phyloP scores from a whole-genome alignment of 2,888 invertebrate genomes.

The Lepidocyrtoides sp. region DNA sequence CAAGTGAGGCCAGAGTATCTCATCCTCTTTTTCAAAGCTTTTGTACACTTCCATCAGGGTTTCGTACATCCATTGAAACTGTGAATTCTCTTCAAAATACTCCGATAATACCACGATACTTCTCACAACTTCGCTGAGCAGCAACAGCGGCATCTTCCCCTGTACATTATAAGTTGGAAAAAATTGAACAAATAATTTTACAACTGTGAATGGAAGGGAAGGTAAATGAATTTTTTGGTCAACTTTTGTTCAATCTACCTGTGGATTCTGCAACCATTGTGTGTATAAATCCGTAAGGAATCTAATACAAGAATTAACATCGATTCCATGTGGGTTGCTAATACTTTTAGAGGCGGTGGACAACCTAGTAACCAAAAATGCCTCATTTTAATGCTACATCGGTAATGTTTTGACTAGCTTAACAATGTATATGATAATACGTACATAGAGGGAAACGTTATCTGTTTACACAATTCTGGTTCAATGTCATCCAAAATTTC shows the following conservation, averaged over 20 bases:
- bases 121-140: conserved; percentile 86
- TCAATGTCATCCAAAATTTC: conserved; percentile 79
- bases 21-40: conserved; percentile 91
- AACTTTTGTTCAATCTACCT: too few species aligned
- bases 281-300: conserved; percentile 96
- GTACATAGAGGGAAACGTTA: conserved; percentile 81
- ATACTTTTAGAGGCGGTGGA: conserved; percentile 84
- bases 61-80: conserved; percentile 93
- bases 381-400: neutral
- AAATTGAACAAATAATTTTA: neutral
- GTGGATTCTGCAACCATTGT: conserved; percentile 90
- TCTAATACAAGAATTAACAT: conserved; percentile 97
- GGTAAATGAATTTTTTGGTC: too few species aligned
- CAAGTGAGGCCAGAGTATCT: conserved; percentile 91
- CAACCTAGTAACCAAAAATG: conserved; percentile 72
- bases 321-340: conserved; percentile 90
- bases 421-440: conserved; percentile 21
- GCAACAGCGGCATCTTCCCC: conserved; percentile 86
- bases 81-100: conserved; percentile 91
- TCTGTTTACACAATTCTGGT: conserved; percentile 80
- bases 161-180: conserved; percentile 81
- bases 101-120: conserved; percentile 92
- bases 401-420: neutral
- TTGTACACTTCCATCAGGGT: conserved; percentile 90
- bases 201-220: too few species aligned